These are phyloP conservation scores for Seira musarum DNA, from an alignment of 2,888 invertebrate genomes.

Conservation along the genomic window DNA sequence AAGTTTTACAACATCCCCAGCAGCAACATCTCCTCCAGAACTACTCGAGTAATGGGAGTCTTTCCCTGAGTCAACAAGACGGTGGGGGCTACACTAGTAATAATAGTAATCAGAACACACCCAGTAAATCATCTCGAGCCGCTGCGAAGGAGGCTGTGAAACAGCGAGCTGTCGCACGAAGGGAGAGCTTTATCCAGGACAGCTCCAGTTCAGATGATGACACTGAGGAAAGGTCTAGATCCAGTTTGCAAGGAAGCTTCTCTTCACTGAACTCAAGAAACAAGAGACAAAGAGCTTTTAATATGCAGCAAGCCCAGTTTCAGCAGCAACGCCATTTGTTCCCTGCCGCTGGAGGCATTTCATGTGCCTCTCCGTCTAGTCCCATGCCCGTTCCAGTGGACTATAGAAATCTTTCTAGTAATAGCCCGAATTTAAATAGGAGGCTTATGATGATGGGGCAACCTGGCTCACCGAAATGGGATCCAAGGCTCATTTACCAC, in stretches of 20 bases:
- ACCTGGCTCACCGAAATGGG: conserved; percentile 66
- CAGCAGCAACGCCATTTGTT: conserved; percentile 59
- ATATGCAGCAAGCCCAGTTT: conserved; percentile 52
- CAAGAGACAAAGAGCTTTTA: conserved; percentile 45
- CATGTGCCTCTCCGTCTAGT: conserved; percentile 62
- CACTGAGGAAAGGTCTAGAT: conserved; percentile 51
- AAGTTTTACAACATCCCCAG: conserved; percentile 45
- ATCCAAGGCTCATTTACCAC: conserved; percentile 68
- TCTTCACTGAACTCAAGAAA: conserved; percentile 67
- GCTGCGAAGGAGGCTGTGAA: conserved; percentile 68
- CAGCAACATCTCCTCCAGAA: conserved; percentile 50
- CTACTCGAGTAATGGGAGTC: conserved; percentile 68
- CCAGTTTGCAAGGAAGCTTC: conserved; percentile 66
- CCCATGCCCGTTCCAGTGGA: conserved; percentile 61
- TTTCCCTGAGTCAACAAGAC: conserved; percentile 62
- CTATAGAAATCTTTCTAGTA: conserved; percentile 40
- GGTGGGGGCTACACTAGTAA: conserved; percentile 46
- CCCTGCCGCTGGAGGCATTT: conserved; percentile 44
- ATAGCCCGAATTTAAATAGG: conserved; percentile 51
- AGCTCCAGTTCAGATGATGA: conserved; percentile 64
- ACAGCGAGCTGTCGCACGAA: conserved; percentile 68
- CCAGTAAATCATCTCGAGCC: conserved; percentile 58
- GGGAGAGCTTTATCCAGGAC: conserved; percentile 67
- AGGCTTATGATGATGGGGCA: conserved; percentile 46
- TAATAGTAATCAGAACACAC: conserved; percentile 29